Conservation (phyloP, 2,797 vertebrate genomes). For the Pteronotus mesoamericanus region DNA sequence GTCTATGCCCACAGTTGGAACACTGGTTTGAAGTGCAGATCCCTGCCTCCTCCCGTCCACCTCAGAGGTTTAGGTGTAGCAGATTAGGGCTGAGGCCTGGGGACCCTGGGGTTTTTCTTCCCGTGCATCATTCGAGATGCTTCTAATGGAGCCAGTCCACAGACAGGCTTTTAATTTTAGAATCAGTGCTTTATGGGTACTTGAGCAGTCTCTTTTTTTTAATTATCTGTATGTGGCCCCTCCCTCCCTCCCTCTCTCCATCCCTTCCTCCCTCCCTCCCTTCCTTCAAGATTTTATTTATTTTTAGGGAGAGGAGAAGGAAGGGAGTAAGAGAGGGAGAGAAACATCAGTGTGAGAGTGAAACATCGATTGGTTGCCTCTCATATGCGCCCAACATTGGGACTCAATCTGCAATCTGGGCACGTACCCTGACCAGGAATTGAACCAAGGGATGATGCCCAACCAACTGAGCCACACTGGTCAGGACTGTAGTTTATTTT, state of each 20-base stretch:
- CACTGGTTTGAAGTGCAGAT: not conserved
- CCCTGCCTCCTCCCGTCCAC: no score
- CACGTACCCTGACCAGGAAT: not conserved
- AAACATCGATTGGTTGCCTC: no score
- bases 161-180: not conserved
- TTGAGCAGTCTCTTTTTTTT: not conserved
- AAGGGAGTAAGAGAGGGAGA: not conserved
- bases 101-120: no score
- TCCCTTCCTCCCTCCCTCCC: no score
- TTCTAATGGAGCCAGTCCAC: not conserved
- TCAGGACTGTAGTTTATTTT: not conserved
- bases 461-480: no score
- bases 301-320: not conserved
- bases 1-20: rapidly evolving
- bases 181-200: not conserved
- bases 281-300: not conserved
- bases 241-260: no score
- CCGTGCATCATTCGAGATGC: not conserved
- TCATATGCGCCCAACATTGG: no score
- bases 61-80: not conserved
- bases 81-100: not conserved
- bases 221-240: not conserved
- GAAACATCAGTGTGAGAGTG: not conserved
- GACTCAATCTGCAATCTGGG: not conserved
- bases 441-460: not conserved